Evolutionary conservation across 1,140 invertebrate genomes (phyloP), one percentile per base, ranked within the genome.

Genomic region (Nasonia longicornis): DNA sequence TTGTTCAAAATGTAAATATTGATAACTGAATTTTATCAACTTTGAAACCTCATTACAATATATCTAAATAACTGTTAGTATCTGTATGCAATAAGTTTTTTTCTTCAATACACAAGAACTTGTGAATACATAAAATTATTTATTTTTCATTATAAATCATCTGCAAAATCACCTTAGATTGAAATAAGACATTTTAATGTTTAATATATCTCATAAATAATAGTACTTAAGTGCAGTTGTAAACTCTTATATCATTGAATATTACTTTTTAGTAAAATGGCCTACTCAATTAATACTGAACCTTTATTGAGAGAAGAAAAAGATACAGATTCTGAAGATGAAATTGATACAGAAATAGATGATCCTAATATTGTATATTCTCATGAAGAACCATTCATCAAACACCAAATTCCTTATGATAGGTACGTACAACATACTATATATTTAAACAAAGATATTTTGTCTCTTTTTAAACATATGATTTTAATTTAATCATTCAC

Each of bases 401-500:
- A 91, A 85, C 84, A 89, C 67, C 82, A 88, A 52, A 91, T 92
- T 85, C 95, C 95, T 16, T 83, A 85, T 31, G 94, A 95, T 84
- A 93, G 81, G 88, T 89, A 83, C 20, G 67, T 42, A 7, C 10
- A 42, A 42, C 8, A 42, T 42, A 69, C 10, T 7, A 26, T 80
- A 22, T 29, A 52, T 26, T 71, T 63, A 14, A 63, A 77, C 29
- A 29, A 75, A 70, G 48, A 75, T 11, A 70, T 72, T 26, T 70
- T 83, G 71, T 80, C 14, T 69, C 26, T 26, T 64, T 3, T n/a
- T n/a, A n/a, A 35, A 64, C 0, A 35, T 64, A n/a, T 45, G 16
- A 10, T 38, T 29, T 26, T 67, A 35, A 20, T 67, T 45, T 67
- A 35, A 35, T 38, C 45, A 67, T 29, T 20, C n/a, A 58, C 16